Evolutionary conservation across 2,888 invertebrate species (phyloP).

Genomic region (Andrena hattorfiana): DNA sequence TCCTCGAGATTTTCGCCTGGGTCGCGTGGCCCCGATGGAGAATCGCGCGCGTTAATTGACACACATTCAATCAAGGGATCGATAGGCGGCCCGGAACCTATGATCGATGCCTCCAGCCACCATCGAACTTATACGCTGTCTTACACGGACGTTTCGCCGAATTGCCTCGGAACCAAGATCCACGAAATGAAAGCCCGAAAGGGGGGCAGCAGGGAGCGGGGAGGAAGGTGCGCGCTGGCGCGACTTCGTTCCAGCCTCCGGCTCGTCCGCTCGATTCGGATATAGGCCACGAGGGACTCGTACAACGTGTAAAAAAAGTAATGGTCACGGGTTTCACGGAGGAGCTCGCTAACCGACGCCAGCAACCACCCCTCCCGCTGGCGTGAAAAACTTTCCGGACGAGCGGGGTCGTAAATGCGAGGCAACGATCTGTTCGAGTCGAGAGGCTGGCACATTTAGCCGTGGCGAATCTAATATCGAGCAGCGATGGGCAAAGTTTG

Average conservation of each 20-base stretch:
- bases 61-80: constrained; percentile 28
- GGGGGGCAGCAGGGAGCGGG: background rate
- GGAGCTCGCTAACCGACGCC: no score
- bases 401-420: constrained; percentile 13
- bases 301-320: background rate
- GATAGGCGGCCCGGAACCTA: constrained; percentile 4
- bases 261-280: constrained; percentile 33
- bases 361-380: no score
- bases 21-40: background rate
- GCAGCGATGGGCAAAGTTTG: constrained; percentile 53
- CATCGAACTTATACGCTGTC: no score
- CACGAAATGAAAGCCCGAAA: background rate
- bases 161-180: background rate
- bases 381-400: constrained; percentile 18
- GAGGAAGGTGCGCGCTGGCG: constrained; percentile 30
- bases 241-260: constrained; percentile 21
- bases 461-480: constrained; percentile 58
- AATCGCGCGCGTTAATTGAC: constrained; percentile 35
- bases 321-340: no score
- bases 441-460: constrained; percentile 37
- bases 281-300: constrained; percentile 55
- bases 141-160: background rate
- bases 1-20: constrained; percentile 28
- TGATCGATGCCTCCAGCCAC: no score
- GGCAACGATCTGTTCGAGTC: constrained; percentile 44